These are phyloP conservation scores for Ceryle rudis DNA, from an alignment of 2,797 vertebrate genomes.

Conservation along the genomic window DNA sequence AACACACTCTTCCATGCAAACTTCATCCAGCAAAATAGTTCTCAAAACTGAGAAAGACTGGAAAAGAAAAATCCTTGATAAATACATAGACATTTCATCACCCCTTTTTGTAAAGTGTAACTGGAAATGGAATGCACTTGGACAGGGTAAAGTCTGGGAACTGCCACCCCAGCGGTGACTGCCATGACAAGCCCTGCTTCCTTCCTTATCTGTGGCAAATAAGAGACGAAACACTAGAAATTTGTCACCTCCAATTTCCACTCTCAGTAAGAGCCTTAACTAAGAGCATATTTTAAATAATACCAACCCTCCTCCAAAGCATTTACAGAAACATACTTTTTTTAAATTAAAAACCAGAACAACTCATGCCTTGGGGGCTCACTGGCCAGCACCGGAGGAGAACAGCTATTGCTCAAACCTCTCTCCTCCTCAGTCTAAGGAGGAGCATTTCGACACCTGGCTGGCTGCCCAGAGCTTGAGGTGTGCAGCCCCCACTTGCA, in stretches of 20 bases:
- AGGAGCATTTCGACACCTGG: not conserved
- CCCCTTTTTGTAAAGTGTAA: not conserved
- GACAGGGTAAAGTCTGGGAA: not conserved
- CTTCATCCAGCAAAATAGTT: not conserved
- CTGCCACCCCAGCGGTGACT: not conserved
- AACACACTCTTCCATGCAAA: not conserved
- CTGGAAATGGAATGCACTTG: not conserved
- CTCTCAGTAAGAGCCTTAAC: not conserved
- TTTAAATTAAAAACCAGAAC: not conserved
- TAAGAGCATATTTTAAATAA: not conserved
- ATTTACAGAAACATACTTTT: not conserved
- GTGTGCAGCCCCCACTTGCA: not conserved
- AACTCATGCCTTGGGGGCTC: fast-evolving
- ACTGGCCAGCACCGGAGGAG: fast-evolving
- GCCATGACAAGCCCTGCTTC: not conserved
- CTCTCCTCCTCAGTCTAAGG: not conserved
- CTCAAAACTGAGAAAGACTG: not conserved
- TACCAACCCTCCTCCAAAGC: not conserved
- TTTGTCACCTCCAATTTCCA: not conserved
- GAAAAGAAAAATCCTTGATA: not conserved
- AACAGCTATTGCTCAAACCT: not conserved
- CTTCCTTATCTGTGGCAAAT: not conserved
- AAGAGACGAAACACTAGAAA: not conserved
- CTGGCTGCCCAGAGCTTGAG: not conserved
- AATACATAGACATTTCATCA: not conserved